These are phyloP conservation scores for Nymphalis polychloros DNA, from an alignment of 2,888 invertebrate genomes.

Conservation along the genomic window DNA sequence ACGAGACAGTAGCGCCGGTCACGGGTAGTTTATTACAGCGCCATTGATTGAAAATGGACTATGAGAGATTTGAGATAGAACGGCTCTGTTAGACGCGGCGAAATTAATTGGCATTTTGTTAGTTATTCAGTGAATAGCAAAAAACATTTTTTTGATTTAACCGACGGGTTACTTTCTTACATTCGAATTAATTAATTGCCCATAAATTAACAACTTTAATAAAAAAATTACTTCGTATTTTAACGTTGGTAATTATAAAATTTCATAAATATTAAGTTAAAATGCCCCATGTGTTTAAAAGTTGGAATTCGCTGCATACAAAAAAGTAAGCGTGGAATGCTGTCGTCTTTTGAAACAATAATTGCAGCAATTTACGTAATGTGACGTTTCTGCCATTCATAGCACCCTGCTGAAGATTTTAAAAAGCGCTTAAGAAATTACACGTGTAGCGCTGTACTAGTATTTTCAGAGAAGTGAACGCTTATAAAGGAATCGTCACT, in stretches of 20 bases:
- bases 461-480: conserved; percentile 23
- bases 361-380: conserved; percentile 30
- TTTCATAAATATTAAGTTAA: conserved; percentile 5
- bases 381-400: conserved; percentile 24
- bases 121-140: neutral
- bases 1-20: conserved; percentile 49
- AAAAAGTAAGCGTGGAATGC: conserved; percentile 12
- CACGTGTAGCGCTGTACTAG: conserved; percentile 16
- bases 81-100: conserved; percentile 26
- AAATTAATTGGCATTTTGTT: conserved; percentile 35
- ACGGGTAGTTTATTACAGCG: conserved; percentile 51
- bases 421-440: conserved; percentile 27
- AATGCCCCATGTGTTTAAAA: conserved; percentile 1
- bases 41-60: conserved; percentile 53
- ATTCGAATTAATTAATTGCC: neutral
- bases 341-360: conserved; percentile 15
- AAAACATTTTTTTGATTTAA: neutral
- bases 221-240: neutral
- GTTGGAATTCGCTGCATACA: conserved; percentile 1
- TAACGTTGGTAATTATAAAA: conserved; percentile 1
- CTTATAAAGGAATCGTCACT: conserved; percentile 18
- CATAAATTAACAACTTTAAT: neutral
- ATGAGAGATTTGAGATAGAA: conserved; percentile 33
- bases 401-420: conserved; percentile 16
- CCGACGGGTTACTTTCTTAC: neutral